Percentiles rank a stretch among this genome's conserved stretches.
Conservation (phyloP, 1,140 invertebrate genomes). For the Planococcus citri region DNA sequence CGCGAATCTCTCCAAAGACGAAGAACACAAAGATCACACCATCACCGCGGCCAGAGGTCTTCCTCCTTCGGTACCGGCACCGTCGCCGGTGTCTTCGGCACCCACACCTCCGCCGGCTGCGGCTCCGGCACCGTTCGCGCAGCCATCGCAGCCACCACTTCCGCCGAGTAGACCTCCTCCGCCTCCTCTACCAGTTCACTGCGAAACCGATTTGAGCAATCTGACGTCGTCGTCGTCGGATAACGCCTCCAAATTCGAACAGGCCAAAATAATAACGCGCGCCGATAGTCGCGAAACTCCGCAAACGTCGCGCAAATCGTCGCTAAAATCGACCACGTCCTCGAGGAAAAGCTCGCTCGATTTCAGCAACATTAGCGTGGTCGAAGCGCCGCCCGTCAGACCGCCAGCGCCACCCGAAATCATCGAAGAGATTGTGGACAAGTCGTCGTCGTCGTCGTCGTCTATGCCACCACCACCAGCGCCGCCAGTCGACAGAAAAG, state of each 20-base stretch:
- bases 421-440: not conserved
- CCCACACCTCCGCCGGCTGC: constrained; percentile 36
- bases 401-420: not conserved
- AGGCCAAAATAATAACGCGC: not conserved
- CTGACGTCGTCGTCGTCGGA: not conserved
- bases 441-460: no score
- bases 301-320: not conserved
- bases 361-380: no score
- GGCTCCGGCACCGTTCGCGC: constrained; percentile 61
- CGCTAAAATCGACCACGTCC: not conserved
- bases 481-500: not conserved
- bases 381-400: not conserved
- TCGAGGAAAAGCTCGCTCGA: not conserved
- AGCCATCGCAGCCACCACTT: constrained; percentile 64
- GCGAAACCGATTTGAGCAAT: constrained; percentile 24
- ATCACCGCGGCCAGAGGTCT: not conserved
- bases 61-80: constrained; percentile 58
- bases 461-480: no score
- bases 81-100: constrained; percentile 49
- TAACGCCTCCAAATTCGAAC: not conserved
- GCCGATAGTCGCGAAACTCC: not conserved
- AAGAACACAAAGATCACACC: not conserved
- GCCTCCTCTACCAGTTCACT: constrained; percentile 58
- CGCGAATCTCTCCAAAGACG: not conserved
- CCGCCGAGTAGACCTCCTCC: constrained; percentile 50